Conservation (phyloP, 2,797 vertebrate genomes). For the Champsocephalus gunnari region DNA sequence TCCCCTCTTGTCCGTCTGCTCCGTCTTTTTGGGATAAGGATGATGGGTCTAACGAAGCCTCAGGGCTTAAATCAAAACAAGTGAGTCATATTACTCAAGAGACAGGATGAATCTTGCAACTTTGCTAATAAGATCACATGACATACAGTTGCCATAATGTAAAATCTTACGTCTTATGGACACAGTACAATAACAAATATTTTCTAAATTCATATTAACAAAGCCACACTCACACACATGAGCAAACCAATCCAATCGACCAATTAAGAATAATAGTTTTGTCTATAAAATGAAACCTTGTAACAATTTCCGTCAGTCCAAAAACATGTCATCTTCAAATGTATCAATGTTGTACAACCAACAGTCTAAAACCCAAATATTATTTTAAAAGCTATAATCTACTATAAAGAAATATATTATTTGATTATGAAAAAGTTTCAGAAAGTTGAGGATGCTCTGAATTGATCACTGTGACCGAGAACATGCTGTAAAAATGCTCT, state of each 20-base stretch:
- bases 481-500: neutral
- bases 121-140: neutral
- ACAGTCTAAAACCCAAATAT: neutral
- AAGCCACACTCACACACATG: neutral
- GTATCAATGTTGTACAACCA: neutral
- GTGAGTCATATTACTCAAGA: constrained; percentile 13
- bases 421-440: neutral
- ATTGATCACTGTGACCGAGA: neutral
- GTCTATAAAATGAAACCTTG: neutral
- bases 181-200: neutral
- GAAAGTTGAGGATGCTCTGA: neutral
- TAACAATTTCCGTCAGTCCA: neutral
- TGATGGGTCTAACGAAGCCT: constrained; percentile 38
- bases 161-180: neutral
- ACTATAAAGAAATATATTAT: neutral
- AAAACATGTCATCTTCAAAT: neutral
- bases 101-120: neutral
- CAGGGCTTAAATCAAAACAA: constrained; percentile 51
- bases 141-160: neutral
- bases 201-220: neutral
- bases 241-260: neutral
- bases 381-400: too few relatives aligned
- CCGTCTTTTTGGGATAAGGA: constrained; percentile 31
- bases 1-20: constrained; percentile 14
- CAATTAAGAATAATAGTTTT: neutral